Conservation (phyloP, 2,888 invertebrate genomes). For the Watsonalla cultraria region DNA sequence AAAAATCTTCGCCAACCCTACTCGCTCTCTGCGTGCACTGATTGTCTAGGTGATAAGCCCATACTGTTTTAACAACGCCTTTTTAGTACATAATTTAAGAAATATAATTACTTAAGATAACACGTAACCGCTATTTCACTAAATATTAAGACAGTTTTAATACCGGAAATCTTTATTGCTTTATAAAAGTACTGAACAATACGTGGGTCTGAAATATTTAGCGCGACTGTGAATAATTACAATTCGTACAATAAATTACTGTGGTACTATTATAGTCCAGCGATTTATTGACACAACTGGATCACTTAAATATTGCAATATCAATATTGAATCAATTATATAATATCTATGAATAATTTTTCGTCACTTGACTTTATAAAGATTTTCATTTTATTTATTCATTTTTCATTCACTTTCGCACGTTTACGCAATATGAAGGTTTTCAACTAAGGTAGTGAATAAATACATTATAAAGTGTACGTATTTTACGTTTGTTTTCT, state of each 20-base stretch:
- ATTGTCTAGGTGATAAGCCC: conserved; percentile 30
- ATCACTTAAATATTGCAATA: background rate
- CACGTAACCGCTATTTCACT: conserved; percentile 1
- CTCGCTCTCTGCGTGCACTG: conserved; percentile 15
- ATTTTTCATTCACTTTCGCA: too few relatives aligned
- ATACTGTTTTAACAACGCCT: conserved; percentile 1
- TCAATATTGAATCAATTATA: background rate
- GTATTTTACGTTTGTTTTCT: too few relatives aligned
- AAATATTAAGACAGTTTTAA: background rate
- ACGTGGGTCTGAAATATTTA: background rate
- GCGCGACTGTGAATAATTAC: background rate
- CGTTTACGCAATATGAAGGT: too few relatives aligned
- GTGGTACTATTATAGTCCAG: background rate
- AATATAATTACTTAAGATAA: conserved; percentile 1
- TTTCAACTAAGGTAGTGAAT: too few relatives aligned
- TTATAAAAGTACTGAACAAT: background rate
- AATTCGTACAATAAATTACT: background rate
- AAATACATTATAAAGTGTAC: too few relatives aligned
- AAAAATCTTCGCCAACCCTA: too few relatives aligned
- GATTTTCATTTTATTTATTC: too few relatives aligned
- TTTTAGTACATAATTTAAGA: conserved; percentile 4
- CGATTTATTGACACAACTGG: background rate
- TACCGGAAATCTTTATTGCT: background rate
- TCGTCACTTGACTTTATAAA: background rate
- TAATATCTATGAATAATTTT: background rate